Conservation (phyloP, 2,113 vertebrate species). For the Anolis carolinensis region DNA sequence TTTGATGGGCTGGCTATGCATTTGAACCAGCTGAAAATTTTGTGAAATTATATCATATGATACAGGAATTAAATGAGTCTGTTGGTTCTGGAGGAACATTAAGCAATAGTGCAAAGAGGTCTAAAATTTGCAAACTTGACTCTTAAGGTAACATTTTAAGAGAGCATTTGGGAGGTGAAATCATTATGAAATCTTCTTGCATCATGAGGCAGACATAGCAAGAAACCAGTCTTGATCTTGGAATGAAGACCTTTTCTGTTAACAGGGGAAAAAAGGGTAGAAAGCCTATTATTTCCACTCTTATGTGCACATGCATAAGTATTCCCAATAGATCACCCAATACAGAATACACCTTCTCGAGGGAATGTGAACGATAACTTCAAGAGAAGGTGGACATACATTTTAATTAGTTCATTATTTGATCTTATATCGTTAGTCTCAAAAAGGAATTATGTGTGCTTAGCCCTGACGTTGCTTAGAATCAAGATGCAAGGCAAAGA, state of each 20-base stretch:
- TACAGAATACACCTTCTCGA: constrained; percentile 64
- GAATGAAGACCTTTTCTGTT: constrained; percentile 47
- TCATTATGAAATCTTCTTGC: neutral
- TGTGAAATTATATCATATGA: no score
- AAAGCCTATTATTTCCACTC: constrained; percentile 52
- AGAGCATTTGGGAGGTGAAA: neutral
- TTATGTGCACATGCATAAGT: constrained; percentile 54
- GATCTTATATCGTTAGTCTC: constrained; percentile 71
- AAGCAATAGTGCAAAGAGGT: neutral
- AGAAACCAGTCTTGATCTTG: neutral
- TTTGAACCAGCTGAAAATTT: no score
- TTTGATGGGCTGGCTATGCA: no score
- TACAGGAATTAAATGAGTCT: no score
- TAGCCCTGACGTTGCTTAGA: constrained; percentile 71
- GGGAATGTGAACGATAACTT: constrained; percentile 62
- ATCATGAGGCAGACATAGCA: neutral
- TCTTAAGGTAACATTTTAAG: neutral
- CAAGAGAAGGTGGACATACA: constrained; percentile 69
- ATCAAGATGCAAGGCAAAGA: constrained; percentile 60
- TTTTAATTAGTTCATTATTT: constrained; percentile 77
- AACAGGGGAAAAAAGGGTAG: constrained; percentile 57
- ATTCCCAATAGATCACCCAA: constrained; percentile 62
- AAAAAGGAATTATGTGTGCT: constrained; percentile 74
- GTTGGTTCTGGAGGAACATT: no score
- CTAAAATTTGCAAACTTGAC: neutral